Evolutionary conservation across 2,797 vertebrate species (phyloP).

Genomic region (Sarcophilus harrisii): DNA sequence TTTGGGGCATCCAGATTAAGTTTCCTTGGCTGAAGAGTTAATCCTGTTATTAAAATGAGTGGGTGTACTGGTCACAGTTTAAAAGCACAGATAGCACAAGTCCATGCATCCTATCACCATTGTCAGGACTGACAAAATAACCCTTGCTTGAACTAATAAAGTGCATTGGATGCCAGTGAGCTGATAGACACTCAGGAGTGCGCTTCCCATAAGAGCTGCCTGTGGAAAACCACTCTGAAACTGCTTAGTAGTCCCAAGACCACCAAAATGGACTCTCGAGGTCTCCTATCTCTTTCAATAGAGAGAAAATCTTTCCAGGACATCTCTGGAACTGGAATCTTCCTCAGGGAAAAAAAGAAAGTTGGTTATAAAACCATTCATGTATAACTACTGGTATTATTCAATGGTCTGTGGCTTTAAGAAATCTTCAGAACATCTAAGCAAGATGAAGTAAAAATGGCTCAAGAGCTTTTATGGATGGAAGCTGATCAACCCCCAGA

Average conservation of each 20-base stretch:
- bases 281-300: background rate
- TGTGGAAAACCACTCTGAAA: background rate
- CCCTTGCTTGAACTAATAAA: background rate
- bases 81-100: background rate
- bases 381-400: background rate
- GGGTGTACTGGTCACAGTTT: background rate
- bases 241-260: too few species aligned
- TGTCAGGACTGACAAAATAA: background rate
- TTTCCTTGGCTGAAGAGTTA: accelerated
- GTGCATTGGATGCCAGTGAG: accelerated
- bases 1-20: accelerated
- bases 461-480: background rate
- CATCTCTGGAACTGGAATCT: background rate
- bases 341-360: background rate
- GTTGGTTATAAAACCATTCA: background rate
- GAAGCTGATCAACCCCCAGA: background rate
- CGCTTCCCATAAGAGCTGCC: background rate
- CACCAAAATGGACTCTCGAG: too few species aligned
- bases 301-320: background rate
- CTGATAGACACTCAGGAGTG: background rate
- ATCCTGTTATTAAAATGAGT: background rate
- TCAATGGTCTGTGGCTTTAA: background rate
- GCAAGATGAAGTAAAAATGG: background rate
- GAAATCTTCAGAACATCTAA: background rate
- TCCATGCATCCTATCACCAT: background rate